Evolutionary conservation across 2,113 vertebrate genomes (phyloP).

Genomic region (Elachura formosa): DNA sequence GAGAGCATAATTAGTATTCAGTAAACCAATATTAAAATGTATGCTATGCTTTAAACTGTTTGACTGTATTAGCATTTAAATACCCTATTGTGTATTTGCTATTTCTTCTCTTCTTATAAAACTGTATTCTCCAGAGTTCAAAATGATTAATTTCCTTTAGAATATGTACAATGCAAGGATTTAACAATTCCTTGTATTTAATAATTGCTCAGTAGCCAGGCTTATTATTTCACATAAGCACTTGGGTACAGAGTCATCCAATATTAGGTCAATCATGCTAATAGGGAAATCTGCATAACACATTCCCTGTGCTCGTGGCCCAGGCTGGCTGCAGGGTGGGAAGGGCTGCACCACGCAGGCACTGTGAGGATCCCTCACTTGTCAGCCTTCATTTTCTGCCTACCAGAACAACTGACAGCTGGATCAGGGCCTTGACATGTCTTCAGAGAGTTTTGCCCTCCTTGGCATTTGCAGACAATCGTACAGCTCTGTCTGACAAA

Average conservation of each 20-base stretch:
- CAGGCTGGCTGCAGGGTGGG: neutral
- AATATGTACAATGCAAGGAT: constrained; percentile 62
- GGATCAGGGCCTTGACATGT: constrained; percentile 7
- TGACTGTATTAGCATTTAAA: constrained; percentile 71
- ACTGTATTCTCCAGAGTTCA: constrained; percentile 65
- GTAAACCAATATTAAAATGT: constrained; percentile 67
- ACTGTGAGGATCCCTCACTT: neutral
- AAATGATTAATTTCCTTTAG: constrained; percentile 72
- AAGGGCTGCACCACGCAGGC: neutral
- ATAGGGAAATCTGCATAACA: neutral
- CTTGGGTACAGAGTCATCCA: constrained; percentile 8
- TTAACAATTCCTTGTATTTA: constrained; percentile 66
- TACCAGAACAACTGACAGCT: constrained; percentile 25
- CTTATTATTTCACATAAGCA: constrained; percentile 58
- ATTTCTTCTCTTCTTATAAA: constrained; percentile 61
- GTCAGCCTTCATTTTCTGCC: constrained; percentile 38
- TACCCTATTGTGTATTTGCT: constrained; percentile 68
- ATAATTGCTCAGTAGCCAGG: constrained; percentile 63
- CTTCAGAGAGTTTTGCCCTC: constrained; percentile 9
- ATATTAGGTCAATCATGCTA: constrained; percentile 15
- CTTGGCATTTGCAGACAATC: constrained; percentile 18
- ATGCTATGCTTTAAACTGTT: constrained; percentile 61
- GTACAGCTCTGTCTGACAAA: constrained; percentile 30
- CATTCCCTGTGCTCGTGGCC: neutral
- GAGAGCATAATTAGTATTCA: constrained; percentile 63